Base-by-base conservation (phyloP, 2,888 invertebrate species). In the Drosophila robusta region DNA sequence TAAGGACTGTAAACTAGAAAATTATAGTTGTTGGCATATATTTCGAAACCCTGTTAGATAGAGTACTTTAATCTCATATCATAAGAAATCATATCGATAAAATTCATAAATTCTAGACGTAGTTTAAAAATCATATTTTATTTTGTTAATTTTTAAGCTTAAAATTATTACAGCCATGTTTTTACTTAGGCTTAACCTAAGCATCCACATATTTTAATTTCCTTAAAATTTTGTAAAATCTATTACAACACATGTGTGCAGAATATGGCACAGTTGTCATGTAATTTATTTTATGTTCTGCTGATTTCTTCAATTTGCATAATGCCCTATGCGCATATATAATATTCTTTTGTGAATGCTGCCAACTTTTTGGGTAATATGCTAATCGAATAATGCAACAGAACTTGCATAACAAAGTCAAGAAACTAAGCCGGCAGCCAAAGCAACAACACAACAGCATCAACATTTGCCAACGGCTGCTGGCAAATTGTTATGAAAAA, bases 401-500 rank as follows among this genome's bases (percentile, higher is more conserved):
- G 16, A 52, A 12, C 38, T 47, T 38, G 16, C 38, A 52, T 52
- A 51, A 62, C 49, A 16, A 14, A 12, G 9, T 3, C 29, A 29
- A 29, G 29, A 29, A 29, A 29, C 29, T 29, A 29, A 29, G 29
- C 29, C 29, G 8, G 22, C 22, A 22, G 12, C 42, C 14, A 29
- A 16, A 14, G 11, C 38, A 49, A 14, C 26, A 47, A 46, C 24
- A 47, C 38, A 42, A 26, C 29, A 45, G 26, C 2, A 42, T 2
- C 41, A 18, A 11, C 34, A 29, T 54, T 12, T 34, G 42, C 65
- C 49, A 42, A 26, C 45, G 47, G 41, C 14, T 18, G 18, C 42
- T 11, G 18, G 12, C 6, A 12, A 12, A 34, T 51, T 61, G 46
- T 78, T 63, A 81, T 79, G 70, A 70, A 83, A 75, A 65, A 71